These are phyloP conservation scores for Lithosia quadra DNA, from an alignment of 2,888 invertebrate genomes.

Conservation along the genomic window DNA sequence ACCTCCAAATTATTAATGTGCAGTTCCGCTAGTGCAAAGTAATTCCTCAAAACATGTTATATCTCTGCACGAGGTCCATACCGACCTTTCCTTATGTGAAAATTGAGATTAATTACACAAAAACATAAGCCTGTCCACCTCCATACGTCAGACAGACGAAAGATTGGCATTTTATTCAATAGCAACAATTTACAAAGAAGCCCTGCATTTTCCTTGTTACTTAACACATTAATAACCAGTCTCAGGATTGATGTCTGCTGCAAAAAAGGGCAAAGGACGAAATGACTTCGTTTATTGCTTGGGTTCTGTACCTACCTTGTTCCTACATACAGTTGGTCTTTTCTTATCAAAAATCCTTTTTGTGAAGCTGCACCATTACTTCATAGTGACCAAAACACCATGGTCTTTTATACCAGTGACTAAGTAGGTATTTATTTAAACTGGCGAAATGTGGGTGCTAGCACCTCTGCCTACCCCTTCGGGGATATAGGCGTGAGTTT, in stretches of 20 bases:
- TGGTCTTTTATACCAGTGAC: too few species aligned
- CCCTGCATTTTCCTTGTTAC: constrained; percentile 41
- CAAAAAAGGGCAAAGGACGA: constrained; percentile 23
- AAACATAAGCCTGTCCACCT: constrained; percentile 11
- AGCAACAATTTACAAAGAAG: constrained; percentile 25
- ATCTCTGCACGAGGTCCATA: neutral
- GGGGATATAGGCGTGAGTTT: too few species aligned
- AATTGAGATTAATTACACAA: constrained; percentile 20
- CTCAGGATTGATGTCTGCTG: constrained; percentile 43
- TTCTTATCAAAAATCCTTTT: too few species aligned
- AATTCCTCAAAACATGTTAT: neutral
- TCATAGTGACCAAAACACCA: too few species aligned
- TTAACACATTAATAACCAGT: constrained; percentile 47
- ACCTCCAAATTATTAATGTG: neutral
- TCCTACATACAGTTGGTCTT: too few species aligned
- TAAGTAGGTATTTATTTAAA: too few species aligned
- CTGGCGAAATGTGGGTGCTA: too few species aligned
- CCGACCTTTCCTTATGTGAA: neutral
- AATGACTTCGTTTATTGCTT: neutral
- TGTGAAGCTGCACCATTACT: too few species aligned
- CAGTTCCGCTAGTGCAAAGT: neutral
- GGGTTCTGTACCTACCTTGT: constrained; percentile 13
- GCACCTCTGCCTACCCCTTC: too few species aligned
- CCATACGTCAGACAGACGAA: constrained; percentile 16
- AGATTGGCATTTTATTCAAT: constrained; percentile 20